Conservation (phyloP, 2,113 vertebrate genomes). For the Alethe castanea region DNA sequence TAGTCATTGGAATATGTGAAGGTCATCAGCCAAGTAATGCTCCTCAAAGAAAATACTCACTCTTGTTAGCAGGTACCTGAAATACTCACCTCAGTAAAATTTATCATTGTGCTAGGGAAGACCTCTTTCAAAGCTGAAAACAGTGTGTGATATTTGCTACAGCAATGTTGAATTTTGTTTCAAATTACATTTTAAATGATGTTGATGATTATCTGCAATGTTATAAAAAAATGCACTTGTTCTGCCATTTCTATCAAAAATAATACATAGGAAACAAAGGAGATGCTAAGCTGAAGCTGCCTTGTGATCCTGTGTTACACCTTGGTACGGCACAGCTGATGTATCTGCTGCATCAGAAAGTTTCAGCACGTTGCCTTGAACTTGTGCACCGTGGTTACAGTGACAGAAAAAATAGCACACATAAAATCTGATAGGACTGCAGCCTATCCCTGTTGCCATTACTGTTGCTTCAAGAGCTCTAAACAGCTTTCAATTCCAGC, state of each 20-base stretch:
- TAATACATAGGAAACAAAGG: constrained; percentile 6
- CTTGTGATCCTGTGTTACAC: not conserved
- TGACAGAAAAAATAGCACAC: not conserved
- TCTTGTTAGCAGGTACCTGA: not conserved
- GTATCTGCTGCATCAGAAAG: not conserved
- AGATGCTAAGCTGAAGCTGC: not conserved
- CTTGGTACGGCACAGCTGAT: not conserved
- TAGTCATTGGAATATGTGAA: not conserved
- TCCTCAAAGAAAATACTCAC: not conserved
- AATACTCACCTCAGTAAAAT: not conserved
- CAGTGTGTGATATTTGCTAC: not conserved
- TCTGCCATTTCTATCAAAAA: constrained; percentile 4
- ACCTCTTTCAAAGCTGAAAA: not conserved
- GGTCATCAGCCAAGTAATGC: not conserved
- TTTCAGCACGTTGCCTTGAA: not conserved
- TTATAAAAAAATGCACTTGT: constrained; percentile 19
- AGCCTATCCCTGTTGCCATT: not conserved
- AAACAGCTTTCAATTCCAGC: constrained; percentile 10
- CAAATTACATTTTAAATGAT: not conserved
- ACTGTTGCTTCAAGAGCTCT: constrained; percentile 15
- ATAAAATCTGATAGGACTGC: constrained; percentile 25
- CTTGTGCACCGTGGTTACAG: not conserved
- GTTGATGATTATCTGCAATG: not conserved
- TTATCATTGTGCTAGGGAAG: not conserved
- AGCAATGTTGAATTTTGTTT: not conserved